Evolutionary conservation across 2,888 invertebrate species (phyloP).

Genomic region (Morpho helenor): DNA sequence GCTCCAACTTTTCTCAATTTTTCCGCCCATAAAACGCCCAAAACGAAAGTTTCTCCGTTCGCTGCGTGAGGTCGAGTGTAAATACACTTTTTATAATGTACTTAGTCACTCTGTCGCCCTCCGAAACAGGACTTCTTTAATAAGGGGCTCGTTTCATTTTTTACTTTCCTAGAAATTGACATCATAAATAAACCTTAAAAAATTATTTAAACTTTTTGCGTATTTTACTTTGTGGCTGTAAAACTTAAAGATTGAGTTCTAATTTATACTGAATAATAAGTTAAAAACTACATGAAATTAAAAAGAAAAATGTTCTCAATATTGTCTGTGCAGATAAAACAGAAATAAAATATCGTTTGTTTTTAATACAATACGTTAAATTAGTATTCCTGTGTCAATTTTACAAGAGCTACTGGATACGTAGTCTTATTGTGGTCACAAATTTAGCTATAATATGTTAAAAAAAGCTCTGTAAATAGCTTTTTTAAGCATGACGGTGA

Average conservation of each 20-base stretch:
- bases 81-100: slow-evolving; percentile 77
- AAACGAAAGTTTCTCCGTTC: slow-evolving; percentile 70
- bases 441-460: too few relatives aligned
- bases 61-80: slow-evolving; percentile 74
- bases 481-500: too few relatives aligned
- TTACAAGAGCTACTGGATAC: too few relatives aligned
- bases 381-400: too few relatives aligned
- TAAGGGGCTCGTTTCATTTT: slow-evolving; percentile 42
- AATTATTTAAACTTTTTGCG: slow-evolving; percentile 11
- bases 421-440: too few relatives aligned
- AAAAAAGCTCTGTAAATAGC: too few relatives aligned
- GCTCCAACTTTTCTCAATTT: slow-evolving; percentile 78
- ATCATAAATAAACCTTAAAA: slow-evolving; percentile 31
- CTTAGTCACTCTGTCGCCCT: slow-evolving; percentile 68
- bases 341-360: too few relatives aligned
- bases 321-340: too few relatives aligned
- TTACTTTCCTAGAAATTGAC: slow-evolving; percentile 26
- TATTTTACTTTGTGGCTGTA: background rate
- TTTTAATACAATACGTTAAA: too few relatives aligned
- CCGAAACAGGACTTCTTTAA: slow-evolving; percentile 58
- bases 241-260: background rate
- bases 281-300: too few relatives aligned
- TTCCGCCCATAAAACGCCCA: slow-evolving; percentile 76
- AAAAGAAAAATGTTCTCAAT: too few relatives aligned
- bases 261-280: too few relatives aligned